Base-by-base conservation (phyloP, 2,797 vertebrate species). In the Amblyopsis hoosieri region DNA sequence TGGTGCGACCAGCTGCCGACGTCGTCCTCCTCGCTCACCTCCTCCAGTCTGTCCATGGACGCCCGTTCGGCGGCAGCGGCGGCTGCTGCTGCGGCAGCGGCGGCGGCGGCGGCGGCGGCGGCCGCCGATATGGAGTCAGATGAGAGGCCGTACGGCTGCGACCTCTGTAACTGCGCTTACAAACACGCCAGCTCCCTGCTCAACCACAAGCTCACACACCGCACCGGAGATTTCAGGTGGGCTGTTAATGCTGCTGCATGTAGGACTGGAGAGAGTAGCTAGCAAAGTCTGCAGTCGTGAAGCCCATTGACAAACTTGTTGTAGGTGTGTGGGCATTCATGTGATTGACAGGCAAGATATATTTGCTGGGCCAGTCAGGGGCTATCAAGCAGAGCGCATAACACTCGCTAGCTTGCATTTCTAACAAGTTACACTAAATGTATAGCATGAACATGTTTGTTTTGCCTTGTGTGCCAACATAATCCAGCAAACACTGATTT, bases 191-290 rank as follows among this genome's bases (percentile, higher is more conserved):
- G 92, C 70, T 93, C 92, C 29, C 85, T 94, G 60, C 84, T 93
- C 19, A 95, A 95, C 81, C 93, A 97, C 86, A 95, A 94, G 80
- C 92, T 92, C 82, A 94, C 92, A 9, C 93, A 94, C 75, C 93
- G 93, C 59, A 93, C 93, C 0, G 94, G 93, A 29, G 81, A 90
- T 83, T 94, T 94, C 82, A 87, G 82, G 59, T 96, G 94, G 46
- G 54, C 15, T 10, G 12, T 23, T 23, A 23, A 23, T 3, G 23
- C 3, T 23, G 23, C 23, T 23, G 23, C 23, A 23, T 23, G 23
- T 23, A 23, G 23, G 23, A 23, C 23, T 23, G 23, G 23, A 23
- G 23, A 23, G 23, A 23, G 23, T 23, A 23, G 23, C 23, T 23
- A 23, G 23, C 23, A 23, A 23, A 23, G 23, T 23, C 23, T 23